Percentiles rank a stretch among this genome's conserved stretches.
Conservation (phyloP, 2,888 invertebrate genomes). For the Abrostola tripartita region DNA sequence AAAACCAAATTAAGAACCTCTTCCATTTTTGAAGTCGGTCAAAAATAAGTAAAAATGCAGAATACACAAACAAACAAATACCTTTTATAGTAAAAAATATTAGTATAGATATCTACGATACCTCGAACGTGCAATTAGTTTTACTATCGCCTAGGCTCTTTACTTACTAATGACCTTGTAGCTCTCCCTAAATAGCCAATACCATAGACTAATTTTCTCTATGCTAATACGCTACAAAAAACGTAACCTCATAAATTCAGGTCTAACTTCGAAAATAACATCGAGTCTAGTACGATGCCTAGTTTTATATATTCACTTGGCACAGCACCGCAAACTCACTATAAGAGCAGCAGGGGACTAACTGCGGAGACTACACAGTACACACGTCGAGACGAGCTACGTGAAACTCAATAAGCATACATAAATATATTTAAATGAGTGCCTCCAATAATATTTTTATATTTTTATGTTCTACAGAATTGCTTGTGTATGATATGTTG, state of each 20-base stretch:
- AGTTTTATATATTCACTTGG: slow-evolving; percentile 5
- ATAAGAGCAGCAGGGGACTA: slow-evolving; percentile 5
- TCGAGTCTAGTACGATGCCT: not conserved
- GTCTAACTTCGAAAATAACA: not conserved
- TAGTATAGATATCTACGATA: no score
- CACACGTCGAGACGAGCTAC: not conserved
- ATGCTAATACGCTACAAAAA: no score
- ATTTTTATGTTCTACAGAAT: slow-evolving; percentile 24
- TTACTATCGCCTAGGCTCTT: no score
- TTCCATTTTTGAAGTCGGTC: no score
- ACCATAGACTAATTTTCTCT: no score
- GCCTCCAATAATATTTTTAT: slow-evolving; percentile 9
- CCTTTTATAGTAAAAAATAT: no score
- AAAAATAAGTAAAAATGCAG: no score
- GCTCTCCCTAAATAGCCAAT: no score
- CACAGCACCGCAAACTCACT: slow-evolving; percentile 5
- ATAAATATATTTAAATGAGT: slow-evolving; percentile 3
- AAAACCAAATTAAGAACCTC: no score
- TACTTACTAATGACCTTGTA: no score
- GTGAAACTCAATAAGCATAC: slow-evolving; percentile 13
- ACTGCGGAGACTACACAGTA: slow-evolving; percentile 12
- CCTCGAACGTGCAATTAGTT: no score
- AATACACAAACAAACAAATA: no score
- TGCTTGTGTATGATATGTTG: not conserved
- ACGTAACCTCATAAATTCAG: not conserved